phyloP scores from a whole-genome alignment of 1,140 invertebrate species.

The Bathynomus jamesi region DNA sequence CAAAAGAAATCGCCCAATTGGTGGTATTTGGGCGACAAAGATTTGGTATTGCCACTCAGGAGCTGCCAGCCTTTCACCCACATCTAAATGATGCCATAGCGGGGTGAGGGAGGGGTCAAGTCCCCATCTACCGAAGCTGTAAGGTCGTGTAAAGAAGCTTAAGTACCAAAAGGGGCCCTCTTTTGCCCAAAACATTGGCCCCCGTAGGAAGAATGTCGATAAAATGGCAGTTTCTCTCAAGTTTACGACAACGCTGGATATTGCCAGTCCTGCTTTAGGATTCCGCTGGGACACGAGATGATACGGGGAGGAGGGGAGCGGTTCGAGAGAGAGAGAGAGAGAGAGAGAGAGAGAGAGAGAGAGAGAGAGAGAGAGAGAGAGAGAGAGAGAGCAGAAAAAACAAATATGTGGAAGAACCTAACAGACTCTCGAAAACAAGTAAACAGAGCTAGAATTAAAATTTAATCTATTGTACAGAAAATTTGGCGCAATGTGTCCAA shows the following conservation, averaged over 20 bases:
- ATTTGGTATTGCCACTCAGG: background rate
- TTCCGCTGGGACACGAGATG: background rate
- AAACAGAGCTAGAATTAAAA: too few species aligned
- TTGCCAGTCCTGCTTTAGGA: background rate
- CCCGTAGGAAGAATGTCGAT: background rate
- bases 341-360: background rate
- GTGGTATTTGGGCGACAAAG: background rate
- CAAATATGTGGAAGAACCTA: background rate
- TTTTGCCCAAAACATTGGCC: background rate
- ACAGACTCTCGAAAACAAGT: too few species aligned
- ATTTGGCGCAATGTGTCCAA: too few species aligned
- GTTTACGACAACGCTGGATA: background rate
- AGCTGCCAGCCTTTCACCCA: background rate
- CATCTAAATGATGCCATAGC: background rate
- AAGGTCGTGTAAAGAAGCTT: slow-evolving; percentile 1
- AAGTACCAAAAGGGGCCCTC: background rate
- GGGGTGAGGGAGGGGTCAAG: background rate
- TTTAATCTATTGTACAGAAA: too few species aligned
- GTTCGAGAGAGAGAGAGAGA: background rate
- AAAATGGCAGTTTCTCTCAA: background rate
- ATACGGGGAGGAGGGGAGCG: background rate
- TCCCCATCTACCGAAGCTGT: background rate
- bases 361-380: background rate
- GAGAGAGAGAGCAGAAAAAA: background rate
- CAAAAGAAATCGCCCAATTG: background rate